phyloP scores from a whole-genome alignment of 2,888 invertebrate genomes.

The Agriopis leucophaearia region DNA sequence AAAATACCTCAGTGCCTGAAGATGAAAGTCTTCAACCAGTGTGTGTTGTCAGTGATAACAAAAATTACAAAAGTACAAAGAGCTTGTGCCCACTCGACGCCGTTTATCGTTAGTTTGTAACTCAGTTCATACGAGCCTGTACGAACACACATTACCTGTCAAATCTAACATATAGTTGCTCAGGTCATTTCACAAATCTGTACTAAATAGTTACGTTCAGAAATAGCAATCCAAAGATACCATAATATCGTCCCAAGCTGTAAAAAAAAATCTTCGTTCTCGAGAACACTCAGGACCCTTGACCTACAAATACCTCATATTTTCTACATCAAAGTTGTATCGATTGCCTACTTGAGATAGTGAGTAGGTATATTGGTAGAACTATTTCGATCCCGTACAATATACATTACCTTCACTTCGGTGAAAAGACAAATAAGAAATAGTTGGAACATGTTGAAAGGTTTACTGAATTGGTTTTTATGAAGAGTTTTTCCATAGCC shows the following conservation, averaged over 20 bases:
- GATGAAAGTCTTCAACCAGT: too few species aligned
- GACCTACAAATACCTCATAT: conserved; percentile 49
- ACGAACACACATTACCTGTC: too few species aligned
- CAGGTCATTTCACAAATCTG: too few species aligned
- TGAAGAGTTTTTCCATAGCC: background rate
- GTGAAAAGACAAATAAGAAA: conserved; percentile 1
- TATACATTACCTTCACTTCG: background rate
- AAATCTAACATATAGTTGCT: too few species aligned
- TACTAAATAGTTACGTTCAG: too few species aligned
- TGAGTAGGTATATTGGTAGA: conserved; percentile 14
- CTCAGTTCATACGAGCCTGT: too few species aligned
- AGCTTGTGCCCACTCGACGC: too few species aligned
- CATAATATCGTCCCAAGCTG: background rate
- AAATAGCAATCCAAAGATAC: too few species aligned
- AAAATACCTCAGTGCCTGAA: too few species aligned
- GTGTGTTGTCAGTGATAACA: too few species aligned
- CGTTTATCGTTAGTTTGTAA: too few species aligned
- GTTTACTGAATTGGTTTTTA: background rate
- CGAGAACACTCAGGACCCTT: conserved; percentile 48
- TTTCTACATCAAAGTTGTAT: conserved; percentile 46
- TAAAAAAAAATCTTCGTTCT: conserved; percentile 42
- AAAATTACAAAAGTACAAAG: too few species aligned
- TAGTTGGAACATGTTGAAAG: background rate
- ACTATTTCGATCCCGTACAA: conserved; percentile 16
- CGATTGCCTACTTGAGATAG: conserved; percentile 31